Conservation (phyloP, 2,113 vertebrate genomes). For the Neopipo cinnamomea region DNA sequence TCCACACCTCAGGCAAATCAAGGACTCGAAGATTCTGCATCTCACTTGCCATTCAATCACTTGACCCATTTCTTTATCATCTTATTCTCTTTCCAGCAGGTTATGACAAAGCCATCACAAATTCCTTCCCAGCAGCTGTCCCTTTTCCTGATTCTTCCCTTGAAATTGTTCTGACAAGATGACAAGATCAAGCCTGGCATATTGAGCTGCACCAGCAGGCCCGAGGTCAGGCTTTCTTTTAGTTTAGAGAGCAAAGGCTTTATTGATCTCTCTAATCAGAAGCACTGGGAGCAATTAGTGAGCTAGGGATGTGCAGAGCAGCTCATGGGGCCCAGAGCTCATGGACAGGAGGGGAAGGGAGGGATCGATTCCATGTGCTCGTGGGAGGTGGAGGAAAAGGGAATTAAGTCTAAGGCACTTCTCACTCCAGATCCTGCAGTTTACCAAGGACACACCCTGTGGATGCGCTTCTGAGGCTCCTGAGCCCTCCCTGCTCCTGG, state of each 20-base stretch:
- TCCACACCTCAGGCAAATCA: conserved; percentile 20
- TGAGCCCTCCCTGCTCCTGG: not conserved
- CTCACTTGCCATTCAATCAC: conserved; percentile 21
- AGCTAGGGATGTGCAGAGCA: not conserved
- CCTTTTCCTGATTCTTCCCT: not conserved
- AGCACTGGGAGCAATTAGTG: conserved; percentile 54
- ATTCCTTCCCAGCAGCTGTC: not conserved
- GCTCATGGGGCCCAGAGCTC: not conserved
- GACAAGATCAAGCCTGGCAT: not conserved
- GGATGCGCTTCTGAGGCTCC: not conserved
- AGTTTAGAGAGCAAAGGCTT: conserved; percentile 6
- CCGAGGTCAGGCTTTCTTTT: not conserved
- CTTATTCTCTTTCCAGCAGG: not conserved
- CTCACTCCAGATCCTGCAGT: not conserved
- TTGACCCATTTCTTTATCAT: conserved; percentile 27
- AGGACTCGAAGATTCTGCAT: not conserved
- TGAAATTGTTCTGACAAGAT: not conserved
- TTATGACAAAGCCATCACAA: conserved; percentile 1
- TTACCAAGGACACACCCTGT: not conserved
- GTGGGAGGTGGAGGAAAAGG: not conserved
- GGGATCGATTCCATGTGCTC: not conserved
- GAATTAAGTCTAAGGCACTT: not conserved
- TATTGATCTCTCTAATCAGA: conserved; percentile 40
- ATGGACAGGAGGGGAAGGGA: not conserved
- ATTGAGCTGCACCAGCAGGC: not conserved